These are phyloP conservation scores for Bos javanicus DNA, from an alignment of 2,113 vertebrate genomes.

Conservation along the genomic window DNA sequence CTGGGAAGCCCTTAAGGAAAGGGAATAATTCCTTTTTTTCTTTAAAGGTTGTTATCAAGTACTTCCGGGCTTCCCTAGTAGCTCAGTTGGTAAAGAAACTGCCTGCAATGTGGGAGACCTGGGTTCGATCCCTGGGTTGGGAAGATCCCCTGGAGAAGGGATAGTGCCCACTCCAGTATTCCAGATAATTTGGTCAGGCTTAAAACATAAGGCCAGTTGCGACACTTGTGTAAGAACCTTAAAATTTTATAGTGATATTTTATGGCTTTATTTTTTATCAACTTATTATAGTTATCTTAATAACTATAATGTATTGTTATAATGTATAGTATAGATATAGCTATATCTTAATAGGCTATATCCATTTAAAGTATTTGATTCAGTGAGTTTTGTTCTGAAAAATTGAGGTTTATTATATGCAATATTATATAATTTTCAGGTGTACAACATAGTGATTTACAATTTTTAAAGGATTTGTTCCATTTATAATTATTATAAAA, in stretches of 20 bases:
- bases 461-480: neutral
- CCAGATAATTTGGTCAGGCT: neutral
- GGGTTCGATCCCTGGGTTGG: neutral
- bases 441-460: neutral
- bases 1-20: neutral
- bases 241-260: neutral
- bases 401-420: neutral
- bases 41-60: neutral
- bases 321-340: neutral
- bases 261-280: neutral
- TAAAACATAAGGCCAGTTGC: neutral
- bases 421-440: neutral
- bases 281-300: neutral
- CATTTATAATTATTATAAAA: neutral
- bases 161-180: neutral
- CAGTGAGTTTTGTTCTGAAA: neutral
- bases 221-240: neutral
- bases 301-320: neutral
- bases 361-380: neutral
- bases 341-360: neutral
- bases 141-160: neutral
- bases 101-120: neutral
- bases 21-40: neutral
- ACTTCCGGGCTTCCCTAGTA: neutral
- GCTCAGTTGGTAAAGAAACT: neutral